Conservation (phyloP, 2,797 vertebrate genomes). For the Siniperca obscura region DNA sequence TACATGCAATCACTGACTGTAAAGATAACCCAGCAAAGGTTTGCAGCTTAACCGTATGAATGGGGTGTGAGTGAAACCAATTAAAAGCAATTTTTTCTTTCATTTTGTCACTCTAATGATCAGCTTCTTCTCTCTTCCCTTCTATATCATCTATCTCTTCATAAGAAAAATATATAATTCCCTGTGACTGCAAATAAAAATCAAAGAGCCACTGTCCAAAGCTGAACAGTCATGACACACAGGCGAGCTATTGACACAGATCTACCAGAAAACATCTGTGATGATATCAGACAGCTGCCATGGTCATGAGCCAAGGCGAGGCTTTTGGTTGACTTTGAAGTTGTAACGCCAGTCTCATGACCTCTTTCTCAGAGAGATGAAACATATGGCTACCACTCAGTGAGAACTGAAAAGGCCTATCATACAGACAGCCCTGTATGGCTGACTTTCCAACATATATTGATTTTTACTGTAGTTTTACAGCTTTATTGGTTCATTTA, state of each 20-base stretch:
- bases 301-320: slow-evolving; percentile 77
- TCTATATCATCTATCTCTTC: slow-evolving; percentile 17
- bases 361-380: slow-evolving; percentile 72
- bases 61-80: slow-evolving; percentile 6
- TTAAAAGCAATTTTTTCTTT: slow-evolving; percentile 7
- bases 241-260: slow-evolving; percentile 72
- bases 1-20: not conserved
- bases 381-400: slow-evolving; percentile 74
- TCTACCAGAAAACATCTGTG: slow-evolving; percentile 77
- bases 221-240: slow-evolving; percentile 65
- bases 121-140: not conserved
- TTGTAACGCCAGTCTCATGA: slow-evolving; percentile 82
- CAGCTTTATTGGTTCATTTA: not conserved
- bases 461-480: slow-evolving; percentile 18
- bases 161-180: slow-evolving; percentile 36
- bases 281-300: slow-evolving; percentile 75
- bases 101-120: not conserved
- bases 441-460: slow-evolving; percentile 7
- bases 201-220: slow-evolving; percentile 65
- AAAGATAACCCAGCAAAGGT: not conserved
- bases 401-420: slow-evolving; percentile 59
- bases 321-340: slow-evolving; percentile 83
- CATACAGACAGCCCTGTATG: slow-evolving; percentile 27
- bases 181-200: slow-evolving; percentile 50
- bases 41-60: slow-evolving; percentile 3